A percentile compares a stretch with the other conserved stretches of the same genome.
Conservation (phyloP, 2,113 vertebrate genomes). For the Stercorarius parasiticus region DNA sequence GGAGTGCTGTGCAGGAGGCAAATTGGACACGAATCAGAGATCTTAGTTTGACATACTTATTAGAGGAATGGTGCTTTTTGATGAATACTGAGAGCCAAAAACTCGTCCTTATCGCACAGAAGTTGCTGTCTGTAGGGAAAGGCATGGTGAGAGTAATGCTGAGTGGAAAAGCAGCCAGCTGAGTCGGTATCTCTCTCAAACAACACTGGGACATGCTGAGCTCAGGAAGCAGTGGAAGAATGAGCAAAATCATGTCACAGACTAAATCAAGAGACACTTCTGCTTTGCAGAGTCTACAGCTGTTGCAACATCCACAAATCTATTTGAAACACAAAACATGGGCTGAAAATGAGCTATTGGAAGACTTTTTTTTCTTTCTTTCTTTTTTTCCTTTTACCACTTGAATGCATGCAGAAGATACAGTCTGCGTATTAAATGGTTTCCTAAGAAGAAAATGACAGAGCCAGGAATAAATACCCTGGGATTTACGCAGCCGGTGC, state of each 20-base stretch:
- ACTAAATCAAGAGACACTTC: not conserved
- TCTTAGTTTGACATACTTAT: not conserved
- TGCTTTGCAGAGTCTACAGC: not conserved
- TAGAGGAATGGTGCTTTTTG: not conserved
- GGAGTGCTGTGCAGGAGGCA: not conserved
- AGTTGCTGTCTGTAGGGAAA: slow-evolving; percentile 2
- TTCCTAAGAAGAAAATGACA: not conserved
- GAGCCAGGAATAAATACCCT: not conserved
- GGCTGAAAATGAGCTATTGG: not conserved
- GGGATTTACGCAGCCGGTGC: not conserved
- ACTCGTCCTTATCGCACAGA: not conserved
- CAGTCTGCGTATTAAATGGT: not conserved
- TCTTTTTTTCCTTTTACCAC: not conserved
- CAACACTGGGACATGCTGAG: slow-evolving; percentile 9
- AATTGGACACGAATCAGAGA: not conserved
- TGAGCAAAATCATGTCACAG: not conserved
- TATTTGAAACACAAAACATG: not conserved
- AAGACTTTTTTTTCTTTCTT: not conserved
- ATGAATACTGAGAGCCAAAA: not conserved
- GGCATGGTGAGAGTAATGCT: not conserved
- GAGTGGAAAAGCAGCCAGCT: slow-evolving; percentile 13
- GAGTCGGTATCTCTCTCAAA: not conserved
- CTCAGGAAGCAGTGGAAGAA: not conserved
- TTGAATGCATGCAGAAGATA: not conserved
- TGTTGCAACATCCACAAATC: not conserved